These are phyloP conservation scores for Deroptyus accipitrinus DNA, from an alignment of 2,113 vertebrate genomes.

Conservation along the genomic window DNA sequence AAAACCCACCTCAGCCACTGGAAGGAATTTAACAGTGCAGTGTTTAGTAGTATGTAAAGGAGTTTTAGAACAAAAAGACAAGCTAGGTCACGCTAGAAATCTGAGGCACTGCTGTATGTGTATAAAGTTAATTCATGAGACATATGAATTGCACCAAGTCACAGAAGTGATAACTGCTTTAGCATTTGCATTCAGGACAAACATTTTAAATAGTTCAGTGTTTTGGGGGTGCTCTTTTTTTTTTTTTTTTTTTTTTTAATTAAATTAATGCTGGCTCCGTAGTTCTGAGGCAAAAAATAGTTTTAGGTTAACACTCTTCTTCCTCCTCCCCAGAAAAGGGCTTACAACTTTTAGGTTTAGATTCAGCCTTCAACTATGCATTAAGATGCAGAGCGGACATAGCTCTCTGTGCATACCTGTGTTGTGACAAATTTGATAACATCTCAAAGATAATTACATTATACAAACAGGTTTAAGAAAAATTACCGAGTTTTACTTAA, in stretches of 20 bases:
- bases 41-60: not conserved
- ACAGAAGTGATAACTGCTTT: not conserved
- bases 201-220: not conserved
- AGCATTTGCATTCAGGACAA: not conserved
- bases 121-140: not conserved
- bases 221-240: not conserved
- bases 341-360: not conserved
- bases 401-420: not conserved
- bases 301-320: not conserved
- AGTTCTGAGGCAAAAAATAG: not conserved
- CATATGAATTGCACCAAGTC: not conserved
- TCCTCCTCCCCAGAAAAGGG: not conserved
- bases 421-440: not conserved
- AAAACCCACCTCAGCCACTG: slow-evolving; percentile 23
- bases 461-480: not conserved
- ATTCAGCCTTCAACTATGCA: not conserved
- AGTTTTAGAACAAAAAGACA: not conserved
- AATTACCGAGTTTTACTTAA: not conserved
- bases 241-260: not conserved
- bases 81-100: not conserved
- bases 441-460: not conserved
- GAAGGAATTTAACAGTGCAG: not conserved
- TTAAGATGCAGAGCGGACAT: not conserved
- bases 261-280: not conserved
- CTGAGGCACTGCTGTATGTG: not conserved